These are phyloP conservation scores for Oreochromis niloticus DNA, from an alignment of 2,113 vertebrate species.

Conservation along the genomic window DNA sequence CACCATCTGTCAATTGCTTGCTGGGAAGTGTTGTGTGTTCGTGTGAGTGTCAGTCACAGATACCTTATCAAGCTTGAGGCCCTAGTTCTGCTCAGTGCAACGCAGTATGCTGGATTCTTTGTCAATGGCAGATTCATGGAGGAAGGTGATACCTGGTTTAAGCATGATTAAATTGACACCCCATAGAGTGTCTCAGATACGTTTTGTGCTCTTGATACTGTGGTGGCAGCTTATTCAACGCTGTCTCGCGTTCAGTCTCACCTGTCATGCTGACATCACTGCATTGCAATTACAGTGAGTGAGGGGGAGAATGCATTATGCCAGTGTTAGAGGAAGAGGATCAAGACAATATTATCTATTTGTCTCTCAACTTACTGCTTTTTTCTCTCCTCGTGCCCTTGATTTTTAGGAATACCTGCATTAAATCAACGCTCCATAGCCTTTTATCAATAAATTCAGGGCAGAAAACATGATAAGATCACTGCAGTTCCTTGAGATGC, in stretches of 20 bases:
- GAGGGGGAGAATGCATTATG: slow-evolving; percentile 39
- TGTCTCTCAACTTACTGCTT: not conserved
- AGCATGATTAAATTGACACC: slow-evolving; percentile 77
- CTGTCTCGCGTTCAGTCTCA: slow-evolving; percentile 63
- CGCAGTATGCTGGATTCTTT: slow-evolving; percentile 54
- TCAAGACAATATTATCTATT: slow-evolving; percentile 9
- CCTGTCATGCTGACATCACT: slow-evolving; percentile 67
- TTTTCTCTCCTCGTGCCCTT: not conserved
- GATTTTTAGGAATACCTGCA: not conserved
- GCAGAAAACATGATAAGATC: not conserved
- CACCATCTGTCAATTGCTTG: not conserved
- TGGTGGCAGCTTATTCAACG: slow-evolving; percentile 67
- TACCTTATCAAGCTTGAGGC: slow-evolving; percentile 47
- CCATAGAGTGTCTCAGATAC: slow-evolving; percentile 70
- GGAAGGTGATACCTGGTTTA: slow-evolving; percentile 70
- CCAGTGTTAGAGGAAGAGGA: slow-evolving; percentile 3
- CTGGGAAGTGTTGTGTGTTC: slow-evolving; percentile 7
- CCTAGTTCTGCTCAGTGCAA: slow-evolving; percentile 24
- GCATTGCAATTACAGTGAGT: slow-evolving; percentile 69
- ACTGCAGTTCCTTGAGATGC: not conserved
- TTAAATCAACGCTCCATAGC: not conserved
- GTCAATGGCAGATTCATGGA: slow-evolving; percentile 66
- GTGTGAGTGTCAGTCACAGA: slow-evolving; percentile 48
- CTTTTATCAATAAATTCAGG: not conserved
- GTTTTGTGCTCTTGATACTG: slow-evolving; percentile 63